A percentile compares a stretch with the other conserved stretches of the same genome.
phyloP scores from a whole-genome alignment of 2,888 invertebrate genomes.

The Ophraella communa region DNA sequence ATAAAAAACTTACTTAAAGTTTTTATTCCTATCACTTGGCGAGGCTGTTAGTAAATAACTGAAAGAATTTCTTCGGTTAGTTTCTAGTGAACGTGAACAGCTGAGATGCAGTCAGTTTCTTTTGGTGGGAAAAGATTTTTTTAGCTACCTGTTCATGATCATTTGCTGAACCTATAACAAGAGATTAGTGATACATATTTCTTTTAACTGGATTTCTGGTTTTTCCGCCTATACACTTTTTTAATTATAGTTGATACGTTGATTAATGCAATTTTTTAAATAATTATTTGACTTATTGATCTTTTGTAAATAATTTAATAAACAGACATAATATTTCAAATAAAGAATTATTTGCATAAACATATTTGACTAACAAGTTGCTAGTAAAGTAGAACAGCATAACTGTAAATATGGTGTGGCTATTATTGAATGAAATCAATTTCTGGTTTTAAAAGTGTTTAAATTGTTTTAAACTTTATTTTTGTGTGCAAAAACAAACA shows the following conservation, averaged over 20 bases:
- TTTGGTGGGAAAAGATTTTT: slow-evolving; percentile 12
- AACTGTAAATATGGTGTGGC: too few species aligned
- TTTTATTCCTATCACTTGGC: neutral
- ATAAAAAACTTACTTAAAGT: neutral
- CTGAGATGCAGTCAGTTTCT: slow-evolving; percentile 15
- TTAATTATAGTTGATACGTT: neutral
- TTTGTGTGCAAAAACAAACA: too few species aligned
- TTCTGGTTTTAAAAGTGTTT: too few species aligned
- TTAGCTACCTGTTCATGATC: slow-evolving; percentile 24
- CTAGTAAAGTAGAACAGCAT: too few species aligned
- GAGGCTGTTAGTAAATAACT: neutral
- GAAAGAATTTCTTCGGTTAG: neutral
- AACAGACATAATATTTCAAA: too few species aligned
- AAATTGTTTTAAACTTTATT: too few species aligned
- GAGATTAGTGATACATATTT: slow-evolving; percentile 2
- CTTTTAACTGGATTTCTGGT: slow-evolving; percentile 2
- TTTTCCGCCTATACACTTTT: neutral
- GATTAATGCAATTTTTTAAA: neutral
- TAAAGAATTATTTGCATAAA: too few species aligned
- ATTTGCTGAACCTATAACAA: slow-evolving; percentile 5
- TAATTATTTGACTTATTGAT: neutral
- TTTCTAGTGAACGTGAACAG: neutral
- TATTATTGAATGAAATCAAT: too few species aligned
- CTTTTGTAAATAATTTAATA: neutral
- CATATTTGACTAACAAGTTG: too few species aligned